Evolutionary conservation across 2,797 vertebrate genomes (phyloP).

Genomic region (Geotrypetes seraphini): DNA sequence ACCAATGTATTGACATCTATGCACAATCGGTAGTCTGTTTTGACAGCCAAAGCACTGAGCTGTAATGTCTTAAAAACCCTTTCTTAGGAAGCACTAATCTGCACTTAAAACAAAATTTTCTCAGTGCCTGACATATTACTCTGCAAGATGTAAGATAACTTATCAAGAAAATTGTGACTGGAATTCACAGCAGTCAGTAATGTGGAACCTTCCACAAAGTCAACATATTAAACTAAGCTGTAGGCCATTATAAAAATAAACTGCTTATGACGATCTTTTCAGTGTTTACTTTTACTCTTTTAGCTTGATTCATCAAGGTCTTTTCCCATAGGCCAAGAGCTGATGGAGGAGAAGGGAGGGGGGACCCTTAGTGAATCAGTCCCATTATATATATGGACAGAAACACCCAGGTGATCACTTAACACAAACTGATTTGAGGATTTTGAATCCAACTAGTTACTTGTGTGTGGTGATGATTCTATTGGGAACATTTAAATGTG

Average conservation of each 20-base stretch:
- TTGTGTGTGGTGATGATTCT: too few species aligned
- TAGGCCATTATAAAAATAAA: neutral
- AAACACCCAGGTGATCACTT: too few species aligned
- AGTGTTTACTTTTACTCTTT: too few species aligned
- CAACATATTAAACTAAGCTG: neutral
- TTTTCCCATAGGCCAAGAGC: too few species aligned
- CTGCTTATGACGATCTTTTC: neutral
- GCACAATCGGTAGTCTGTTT: slow-evolving; percentile 1
- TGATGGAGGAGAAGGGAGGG: neutral
- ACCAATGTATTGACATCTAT: neutral
- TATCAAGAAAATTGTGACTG: neutral
- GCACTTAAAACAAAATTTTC: too few species aligned
- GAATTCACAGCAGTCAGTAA: neutral
- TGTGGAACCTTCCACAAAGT: neutral
- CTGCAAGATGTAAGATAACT: neutral
- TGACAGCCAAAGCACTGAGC: neutral
- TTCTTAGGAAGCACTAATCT: slow-evolving; percentile 1
- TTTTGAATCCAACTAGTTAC: too few species aligned
- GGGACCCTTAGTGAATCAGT: too few species aligned
- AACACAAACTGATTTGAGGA: too few species aligned
- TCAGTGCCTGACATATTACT: neutral
- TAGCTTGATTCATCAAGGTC: too few species aligned
- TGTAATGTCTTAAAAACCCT: neutral
- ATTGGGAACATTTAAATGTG: too few species aligned
- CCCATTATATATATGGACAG: too few species aligned